A percentile compares a stretch with the other conserved stretches of the same genome.
phyloP scores from a whole-genome alignment of 2,888 invertebrate genomes.

The Tridacna gigas region DNA sequence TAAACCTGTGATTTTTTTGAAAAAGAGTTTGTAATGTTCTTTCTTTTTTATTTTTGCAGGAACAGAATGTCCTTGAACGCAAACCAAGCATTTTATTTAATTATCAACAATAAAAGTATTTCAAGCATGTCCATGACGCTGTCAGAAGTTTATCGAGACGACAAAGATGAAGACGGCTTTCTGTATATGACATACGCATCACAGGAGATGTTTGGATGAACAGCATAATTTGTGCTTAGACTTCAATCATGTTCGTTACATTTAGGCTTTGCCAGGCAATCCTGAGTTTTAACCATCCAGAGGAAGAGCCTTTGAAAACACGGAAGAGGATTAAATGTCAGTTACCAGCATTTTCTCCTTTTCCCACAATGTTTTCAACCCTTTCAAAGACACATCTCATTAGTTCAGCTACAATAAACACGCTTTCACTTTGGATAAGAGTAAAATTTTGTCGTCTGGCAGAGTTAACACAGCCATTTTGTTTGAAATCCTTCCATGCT shows the following conservation, averaged over 20 bases:
- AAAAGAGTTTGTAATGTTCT: neutral
- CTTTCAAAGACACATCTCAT: too few relatives aligned
- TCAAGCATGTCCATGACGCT: conserved; percentile 92
- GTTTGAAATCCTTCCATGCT: conserved; percentile 5
- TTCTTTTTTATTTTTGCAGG: conserved; percentile 82
- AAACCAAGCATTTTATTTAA: conserved; percentile 91
- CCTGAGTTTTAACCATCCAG: neutral
- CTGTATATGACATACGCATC: conserved; percentile 95
- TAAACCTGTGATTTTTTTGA: neutral
- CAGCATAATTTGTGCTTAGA: neutral
- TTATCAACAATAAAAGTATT: conserved; percentile 93
- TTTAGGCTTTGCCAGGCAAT: neutral
- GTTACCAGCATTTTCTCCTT: too few relatives aligned
- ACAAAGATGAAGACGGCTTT: conserved; percentile 93
- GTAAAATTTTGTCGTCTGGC: too few relatives aligned
- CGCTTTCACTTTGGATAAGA: too few relatives aligned
- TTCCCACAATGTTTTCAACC: too few relatives aligned
- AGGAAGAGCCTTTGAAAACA: too few relatives aligned
- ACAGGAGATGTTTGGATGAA: conserved; percentile 92
- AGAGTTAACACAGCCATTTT: too few relatives aligned
- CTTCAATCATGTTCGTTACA: neutral
- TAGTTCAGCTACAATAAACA: too few relatives aligned
- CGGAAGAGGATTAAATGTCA: too few relatives aligned
- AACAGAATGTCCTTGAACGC: conserved; percentile 88
- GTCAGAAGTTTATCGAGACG: conserved; percentile 91